phyloP scores from a whole-genome alignment of 1,140 invertebrate species.

The Drosophila obscura region DNA sequence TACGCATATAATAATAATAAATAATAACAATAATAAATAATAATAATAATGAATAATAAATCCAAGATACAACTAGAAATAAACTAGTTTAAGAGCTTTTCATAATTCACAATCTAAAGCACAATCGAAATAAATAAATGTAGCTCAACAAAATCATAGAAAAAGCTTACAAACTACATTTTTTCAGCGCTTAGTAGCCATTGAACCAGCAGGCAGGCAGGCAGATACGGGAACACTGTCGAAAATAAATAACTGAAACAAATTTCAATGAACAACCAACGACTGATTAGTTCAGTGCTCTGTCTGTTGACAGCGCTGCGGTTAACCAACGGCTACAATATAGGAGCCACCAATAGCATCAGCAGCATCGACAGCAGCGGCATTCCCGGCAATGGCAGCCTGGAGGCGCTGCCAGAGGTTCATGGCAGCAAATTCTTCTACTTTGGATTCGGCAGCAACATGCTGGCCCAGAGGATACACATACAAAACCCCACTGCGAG shows the following conservation, averaged over 20 bases:
- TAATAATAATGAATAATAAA: too few relatives aligned
- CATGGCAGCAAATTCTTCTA: constrained; percentile 64
- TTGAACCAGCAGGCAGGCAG: constrained; percentile 3
- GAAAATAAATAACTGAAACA: not conserved
- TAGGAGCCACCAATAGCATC: not conserved
- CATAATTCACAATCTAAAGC: too few relatives aligned
- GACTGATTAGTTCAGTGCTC: not conserved
- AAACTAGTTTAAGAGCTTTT: too few relatives aligned
- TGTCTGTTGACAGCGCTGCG: constrained; percentile 10
- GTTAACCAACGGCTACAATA: not conserved
- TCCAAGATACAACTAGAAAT: too few relatives aligned
- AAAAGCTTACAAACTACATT: not conserved
- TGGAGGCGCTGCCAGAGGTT: constrained; percentile 46
- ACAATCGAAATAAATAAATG: too few relatives aligned
- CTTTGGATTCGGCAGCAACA: constrained; percentile 78
- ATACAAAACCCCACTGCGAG: constrained; percentile 60
- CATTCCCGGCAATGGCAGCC: constrained; percentile 8
- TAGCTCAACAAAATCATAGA: too few relatives aligned
- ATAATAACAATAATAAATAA: too few relatives aligned
- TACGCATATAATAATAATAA: too few relatives aligned
- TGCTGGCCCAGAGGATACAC: constrained; percentile 68
- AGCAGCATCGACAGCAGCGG: not conserved
- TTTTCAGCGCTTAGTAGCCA: constrained; percentile 14
- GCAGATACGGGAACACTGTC: not conserved
- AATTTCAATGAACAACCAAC: constrained; percentile 8